Evolutionary conservation across 1,140 invertebrate genomes (phyloP), one percentile per base, ranked within the genome.

Genomic region (Bombyx mandarina): DNA sequence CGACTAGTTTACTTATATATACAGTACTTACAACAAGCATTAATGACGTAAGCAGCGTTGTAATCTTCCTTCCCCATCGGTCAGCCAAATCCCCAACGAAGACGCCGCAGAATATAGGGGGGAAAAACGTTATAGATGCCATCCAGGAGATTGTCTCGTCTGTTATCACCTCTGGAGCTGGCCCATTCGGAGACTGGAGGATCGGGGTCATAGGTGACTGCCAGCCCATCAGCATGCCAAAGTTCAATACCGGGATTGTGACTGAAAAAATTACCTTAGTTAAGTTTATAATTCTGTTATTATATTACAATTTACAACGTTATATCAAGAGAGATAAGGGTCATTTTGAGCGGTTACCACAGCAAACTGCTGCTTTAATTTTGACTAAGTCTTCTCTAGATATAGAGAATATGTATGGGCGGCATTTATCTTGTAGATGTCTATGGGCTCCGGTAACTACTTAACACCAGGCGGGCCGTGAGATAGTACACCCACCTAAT

Each of bases 141-240:
- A 86, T 86, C 83, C 83, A 86, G 49, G 81, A 84, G 51, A 86
- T 84, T 6, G 73, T 76, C 7, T 86, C 75, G 53, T 86, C 83
- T 4, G 72, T 71, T 52, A 84, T 79, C 2, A 77, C 74, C 51
- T 82, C 77, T 3, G 81, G 79, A 0, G 83, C 81, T 2, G 83
- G 83, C 0, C 83, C 81, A 18, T 74, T 60, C 3, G 56, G 50
- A 12, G 69, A 61, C 56, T 86, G 81, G 9, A 86, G 70, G 18
- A 86, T 69, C 0, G 81, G 79, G 3, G 82, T 86, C 82, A 86
- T 86, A 2, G 82, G 82, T 0, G 82, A 86, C 70, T 82, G 82
- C 82, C 82, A 86, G 1, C 82, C 82, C 74, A 86, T 82, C 35
- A 86, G 62, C 82, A 86, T 86, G 6, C 82, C 82, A 73, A 86